phyloP scores from a whole-genome alignment of 92 coral and sea anemone species.

The Siderastrea radians region DNA sequence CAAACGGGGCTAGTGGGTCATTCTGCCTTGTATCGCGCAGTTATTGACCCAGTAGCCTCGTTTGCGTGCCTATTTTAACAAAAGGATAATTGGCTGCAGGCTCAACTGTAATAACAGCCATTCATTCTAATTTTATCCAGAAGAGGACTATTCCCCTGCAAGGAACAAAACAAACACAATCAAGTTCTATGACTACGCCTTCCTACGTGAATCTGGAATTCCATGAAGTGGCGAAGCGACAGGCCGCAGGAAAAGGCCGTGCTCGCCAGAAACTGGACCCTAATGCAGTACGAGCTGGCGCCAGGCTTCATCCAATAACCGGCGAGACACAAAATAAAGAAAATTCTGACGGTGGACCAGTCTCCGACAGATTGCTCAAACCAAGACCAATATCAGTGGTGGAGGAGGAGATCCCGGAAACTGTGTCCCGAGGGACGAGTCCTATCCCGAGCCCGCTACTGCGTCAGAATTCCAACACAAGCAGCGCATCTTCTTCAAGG shows the following conservation, averaged over 20 bases:
- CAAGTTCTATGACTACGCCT: conserved; percentile 9
- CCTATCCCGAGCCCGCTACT: conserved; percentile 36
- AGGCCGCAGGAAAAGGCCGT: conserved; percentile 25
- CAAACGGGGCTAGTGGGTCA: too few relatives aligned
- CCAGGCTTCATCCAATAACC: conserved; percentile 3
- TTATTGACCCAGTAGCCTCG: too few relatives aligned
- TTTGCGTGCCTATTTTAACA: too few relatives aligned
- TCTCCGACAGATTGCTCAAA: background rate
- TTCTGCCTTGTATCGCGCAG: too few relatives aligned
- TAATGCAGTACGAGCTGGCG: conserved; percentile 38
- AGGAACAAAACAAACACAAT: conserved; percentile 1
- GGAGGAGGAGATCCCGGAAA: conserved; percentile 13
- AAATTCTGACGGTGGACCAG: background rate
- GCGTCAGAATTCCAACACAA: background rate
- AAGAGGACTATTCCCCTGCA: conserved; percentile 6
- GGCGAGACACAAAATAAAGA: background rate
- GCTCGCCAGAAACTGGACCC: conserved; percentile 30
- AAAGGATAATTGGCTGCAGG: too few relatives aligned
- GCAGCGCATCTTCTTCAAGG: background rate
- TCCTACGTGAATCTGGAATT: conserved; percentile 74
- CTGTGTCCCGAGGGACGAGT: conserved; percentile 44
- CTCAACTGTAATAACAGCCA: too few relatives aligned
- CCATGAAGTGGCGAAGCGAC: conserved; percentile 33
- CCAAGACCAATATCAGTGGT: conserved; percentile 19
- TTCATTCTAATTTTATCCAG: background rate